Percentiles rank a stretch among this genome's conserved stretches.
phyloP scores from a whole-genome alignment of 2,888 invertebrate genomes.

The Bugula neritina region DNA sequence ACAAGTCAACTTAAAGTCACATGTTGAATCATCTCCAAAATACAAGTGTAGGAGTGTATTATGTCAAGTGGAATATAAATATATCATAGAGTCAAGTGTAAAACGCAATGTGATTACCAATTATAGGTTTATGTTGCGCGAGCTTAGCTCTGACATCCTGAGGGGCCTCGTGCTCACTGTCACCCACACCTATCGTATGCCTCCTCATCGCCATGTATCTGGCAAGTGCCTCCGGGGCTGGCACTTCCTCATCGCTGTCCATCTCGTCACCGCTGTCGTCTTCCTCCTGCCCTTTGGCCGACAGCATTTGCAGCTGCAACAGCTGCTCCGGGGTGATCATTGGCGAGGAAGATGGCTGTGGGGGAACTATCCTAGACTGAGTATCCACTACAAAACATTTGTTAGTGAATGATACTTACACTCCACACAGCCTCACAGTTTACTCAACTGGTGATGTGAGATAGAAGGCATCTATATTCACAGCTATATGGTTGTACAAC shows the following conservation, averaged over 20 bases:
- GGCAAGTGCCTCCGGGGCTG: conserved; percentile 52
- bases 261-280: conserved; percentile 33
- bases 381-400: not conserved
- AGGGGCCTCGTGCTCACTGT: conserved; percentile 72
- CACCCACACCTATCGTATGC: conserved; percentile 85
- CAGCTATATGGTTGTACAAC: too few species aligned
- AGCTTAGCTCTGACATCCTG: conserved; percentile 45
- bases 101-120: too few species aligned
- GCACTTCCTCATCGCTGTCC: conserved; percentile 51
- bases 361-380: not conserved
- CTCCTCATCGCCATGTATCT: conserved; percentile 64
- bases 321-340: conserved; percentile 17
- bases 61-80: too few species aligned
- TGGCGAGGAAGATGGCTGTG: not conserved
- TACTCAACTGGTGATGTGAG: too few species aligned
- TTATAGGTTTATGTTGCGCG: conserved; percentile 44
- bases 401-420: too few species aligned
- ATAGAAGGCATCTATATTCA: too few species aligned
- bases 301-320: conserved; percentile 4
- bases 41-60: too few species aligned
- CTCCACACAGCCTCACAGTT: too few species aligned
- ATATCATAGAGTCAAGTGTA: too few species aligned
- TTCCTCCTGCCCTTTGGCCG: not conserved
- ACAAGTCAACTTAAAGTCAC: too few species aligned
- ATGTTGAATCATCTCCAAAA: too few species aligned